Evolutionary conservation across 2,797 vertebrate genomes (phyloP).

Genomic region (Podarcis siculus): DNA sequence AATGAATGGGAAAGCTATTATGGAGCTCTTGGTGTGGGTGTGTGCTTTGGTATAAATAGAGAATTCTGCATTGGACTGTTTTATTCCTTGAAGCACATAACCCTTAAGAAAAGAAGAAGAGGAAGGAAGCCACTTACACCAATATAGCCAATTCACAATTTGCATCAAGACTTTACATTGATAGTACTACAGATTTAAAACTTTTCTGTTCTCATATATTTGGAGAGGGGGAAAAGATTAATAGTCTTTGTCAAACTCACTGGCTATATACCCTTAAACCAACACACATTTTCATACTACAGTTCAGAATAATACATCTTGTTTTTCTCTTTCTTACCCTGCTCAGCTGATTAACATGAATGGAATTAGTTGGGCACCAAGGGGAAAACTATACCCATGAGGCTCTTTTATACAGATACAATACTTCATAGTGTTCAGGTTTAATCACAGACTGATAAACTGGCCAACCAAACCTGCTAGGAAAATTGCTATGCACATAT

Average conservation of each 20-base stretch:
- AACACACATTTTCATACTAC: neutral
- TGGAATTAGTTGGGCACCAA: neutral
- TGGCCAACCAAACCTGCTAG: slow-evolving; percentile 17
- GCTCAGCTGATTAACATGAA: slow-evolving; percentile 27
- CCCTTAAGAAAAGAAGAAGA: neutral
- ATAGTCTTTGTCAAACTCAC: neutral
- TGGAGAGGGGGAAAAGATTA: neutral
- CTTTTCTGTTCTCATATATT: neutral
- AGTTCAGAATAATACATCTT: neutral
- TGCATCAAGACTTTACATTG: slow-evolving; percentile 17
- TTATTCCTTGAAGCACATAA: slow-evolving; percentile 27
- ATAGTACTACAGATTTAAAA: neutral
- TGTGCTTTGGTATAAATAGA: neutral
- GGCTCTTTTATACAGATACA: slow-evolving; percentile 8
- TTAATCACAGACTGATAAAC: slow-evolving; percentile 33
- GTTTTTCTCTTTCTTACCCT: slow-evolving; percentile 12
- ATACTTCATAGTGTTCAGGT: slow-evolving; percentile 25
- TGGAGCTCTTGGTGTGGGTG: neutral
- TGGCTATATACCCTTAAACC: neutral
- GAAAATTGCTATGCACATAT: slow-evolving; percentile 14
- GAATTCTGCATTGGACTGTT: slow-evolving; percentile 10
- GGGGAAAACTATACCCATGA: neutral
- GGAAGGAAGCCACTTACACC: neutral
- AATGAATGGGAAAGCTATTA: neutral
- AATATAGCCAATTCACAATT: slow-evolving; percentile 23